Evolutionary conservation across 2,888 invertebrate species (phyloP), one percentile per base, ranked within the genome.

Genomic region (Drosophila eohydei): DNA sequence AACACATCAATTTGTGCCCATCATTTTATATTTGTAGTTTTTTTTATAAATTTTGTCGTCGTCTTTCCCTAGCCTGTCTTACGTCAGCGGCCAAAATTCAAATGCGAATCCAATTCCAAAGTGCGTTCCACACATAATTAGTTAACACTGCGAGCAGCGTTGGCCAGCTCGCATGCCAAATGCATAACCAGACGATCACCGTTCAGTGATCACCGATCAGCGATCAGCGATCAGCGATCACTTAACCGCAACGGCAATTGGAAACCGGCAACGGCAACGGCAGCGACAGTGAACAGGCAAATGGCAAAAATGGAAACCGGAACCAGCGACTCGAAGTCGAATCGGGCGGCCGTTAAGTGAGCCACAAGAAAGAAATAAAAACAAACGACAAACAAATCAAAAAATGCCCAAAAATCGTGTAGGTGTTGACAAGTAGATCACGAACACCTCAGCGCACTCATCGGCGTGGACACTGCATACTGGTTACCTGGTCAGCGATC

Each of bases 341-440:
- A 58, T 3, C 44, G 26, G 52, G 44, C 36, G 46, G 21, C 69
- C 57, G 40, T 67, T 73, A 51, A 73, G 46, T 67, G 61, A 63
- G 48, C 34, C 51, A 44, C 32, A 61, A 44, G n/a, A 34, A 51
- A 12, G 26, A 8, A 51, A 36, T 4, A 14, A 26, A 30, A 12
- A 14, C 28, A 43, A 61, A 41, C 30, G 28, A 0, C 28, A 48
- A 30, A n/a, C 46, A 46, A 46, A 34, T 14, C 21, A 51, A 59
- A 64, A 44, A 54, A 52, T n/a, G 36, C 44, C 52, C 66, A 60
- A 88, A 80, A 73, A 52, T 64, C 89, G 89, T 81, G 83, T 78
- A 83, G 83, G 78, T 88, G 87, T 88, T 86, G 89, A 84, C 83
- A 84, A 84, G 83, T 84, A 78, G 89, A 86, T 84, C 87, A 84